These are phyloP conservation scores for Indicator maculatus DNA, from an alignment of 2,113 vertebrate species.

Conservation along the genomic window DNA sequence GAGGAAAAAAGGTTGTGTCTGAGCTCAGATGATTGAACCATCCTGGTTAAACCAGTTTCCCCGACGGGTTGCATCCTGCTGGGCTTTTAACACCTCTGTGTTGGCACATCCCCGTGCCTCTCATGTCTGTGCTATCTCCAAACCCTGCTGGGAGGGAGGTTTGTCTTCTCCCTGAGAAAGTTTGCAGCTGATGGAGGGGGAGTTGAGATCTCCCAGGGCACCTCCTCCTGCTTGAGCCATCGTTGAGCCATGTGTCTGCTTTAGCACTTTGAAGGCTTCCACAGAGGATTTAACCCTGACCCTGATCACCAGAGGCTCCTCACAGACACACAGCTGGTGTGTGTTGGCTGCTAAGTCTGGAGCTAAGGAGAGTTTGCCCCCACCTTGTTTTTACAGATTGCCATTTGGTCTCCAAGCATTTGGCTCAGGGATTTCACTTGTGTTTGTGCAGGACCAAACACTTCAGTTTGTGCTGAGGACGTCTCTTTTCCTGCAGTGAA, in stretches of 20 bases:
- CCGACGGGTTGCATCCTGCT: background rate
- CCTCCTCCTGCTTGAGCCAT: background rate
- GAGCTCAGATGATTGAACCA: background rate
- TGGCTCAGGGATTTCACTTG: background rate
- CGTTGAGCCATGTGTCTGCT: accelerated
- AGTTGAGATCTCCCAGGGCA: background rate
- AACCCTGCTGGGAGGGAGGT: background rate
- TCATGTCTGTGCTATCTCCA: background rate
- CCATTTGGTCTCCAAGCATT: background rate
- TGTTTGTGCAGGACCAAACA: background rate
- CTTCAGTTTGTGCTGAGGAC: background rate
- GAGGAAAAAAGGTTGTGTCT: background rate
- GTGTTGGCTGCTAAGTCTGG: background rate
- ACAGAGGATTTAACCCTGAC: background rate
- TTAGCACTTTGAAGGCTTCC: background rate
- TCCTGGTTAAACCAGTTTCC: conserved; percentile 16
- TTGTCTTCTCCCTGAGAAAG: background rate
- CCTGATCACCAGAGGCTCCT: background rate
- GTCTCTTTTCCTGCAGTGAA: background rate
- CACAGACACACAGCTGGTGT: background rate
- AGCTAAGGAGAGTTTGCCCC: background rate
- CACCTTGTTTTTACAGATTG: background rate
- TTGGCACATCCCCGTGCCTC: background rate
- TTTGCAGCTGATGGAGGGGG: background rate
- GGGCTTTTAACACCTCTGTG: background rate